phyloP scores from a whole-genome alignment of 64 coral and sea anemone genomes.

The Pocillopora verrucosa region DNA sequence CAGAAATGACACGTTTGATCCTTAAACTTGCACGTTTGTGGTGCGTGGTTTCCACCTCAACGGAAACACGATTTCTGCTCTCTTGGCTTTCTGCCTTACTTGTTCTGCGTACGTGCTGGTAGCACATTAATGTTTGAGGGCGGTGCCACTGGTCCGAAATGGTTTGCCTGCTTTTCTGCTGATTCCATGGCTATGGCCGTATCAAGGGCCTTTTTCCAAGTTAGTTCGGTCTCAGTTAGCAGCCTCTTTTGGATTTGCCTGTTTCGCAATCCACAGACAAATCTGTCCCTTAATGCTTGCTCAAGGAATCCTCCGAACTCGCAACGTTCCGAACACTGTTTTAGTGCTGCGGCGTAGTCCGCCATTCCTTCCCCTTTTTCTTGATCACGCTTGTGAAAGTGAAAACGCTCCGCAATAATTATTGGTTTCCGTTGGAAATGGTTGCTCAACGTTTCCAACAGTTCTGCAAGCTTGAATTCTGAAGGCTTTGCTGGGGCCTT shows the following conservation, averaged over 20 bases:
- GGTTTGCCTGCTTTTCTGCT: not conserved
- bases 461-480: too few species aligned
- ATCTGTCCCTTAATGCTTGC: conserved; percentile 25
- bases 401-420: conserved; percentile 39
- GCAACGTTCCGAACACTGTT: conserved; percentile 41
- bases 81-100: too few species aligned
- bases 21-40: not conserved
- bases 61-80: not conserved
- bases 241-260: conserved; percentile 22
- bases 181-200: conserved; percentile 7
- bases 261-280: conserved; percentile 22
- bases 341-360: conserved; percentile 34
- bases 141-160: too few species aligned
- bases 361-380: conserved; percentile 3
- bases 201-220: conserved; percentile 19
- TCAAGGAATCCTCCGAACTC: conserved; percentile 17
- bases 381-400: conserved; percentile 42
- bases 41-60: not conserved
- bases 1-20: too few species aligned
- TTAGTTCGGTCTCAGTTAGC: not conserved
- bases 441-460: too few species aligned
- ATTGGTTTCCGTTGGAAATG: conserved; percentile 32
- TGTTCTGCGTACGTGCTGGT: too few species aligned
- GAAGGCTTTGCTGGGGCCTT: too few species aligned
- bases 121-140: too few species aligned